A percentile compares a stretch with the other conserved stretches of the same genome.
phyloP scores from a whole-genome alignment of 2,797 vertebrate genomes.

The Coracias cyanogaster region DNA sequence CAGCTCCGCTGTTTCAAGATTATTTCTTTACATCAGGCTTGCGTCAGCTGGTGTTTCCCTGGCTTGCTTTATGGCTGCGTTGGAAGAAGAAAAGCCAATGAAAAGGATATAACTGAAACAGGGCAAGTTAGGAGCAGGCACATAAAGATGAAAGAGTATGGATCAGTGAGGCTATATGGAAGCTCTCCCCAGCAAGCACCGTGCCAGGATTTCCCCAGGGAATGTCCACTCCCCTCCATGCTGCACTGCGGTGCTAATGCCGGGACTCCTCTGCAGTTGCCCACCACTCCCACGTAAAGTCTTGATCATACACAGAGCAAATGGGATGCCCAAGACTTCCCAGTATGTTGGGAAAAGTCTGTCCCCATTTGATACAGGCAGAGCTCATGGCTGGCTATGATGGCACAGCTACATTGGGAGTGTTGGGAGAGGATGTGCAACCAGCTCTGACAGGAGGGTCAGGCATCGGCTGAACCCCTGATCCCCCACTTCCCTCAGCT shows the following conservation, averaged over 20 bases:
- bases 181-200: neutral
- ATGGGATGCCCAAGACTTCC: neutral
- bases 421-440: neutral
- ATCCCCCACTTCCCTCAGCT: neutral
- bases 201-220: constrained; percentile 7
- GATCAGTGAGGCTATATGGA: constrained; percentile 7
- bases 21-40: constrained; percentile 17
- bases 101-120: constrained; percentile 43
- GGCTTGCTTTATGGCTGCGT: constrained; percentile 27
- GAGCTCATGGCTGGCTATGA: neutral
- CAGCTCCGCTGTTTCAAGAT: neutral
- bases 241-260: neutral
- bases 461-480: neutral
- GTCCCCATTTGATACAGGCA: neutral
- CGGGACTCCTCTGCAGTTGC: neutral
- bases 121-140: constrained; percentile 9
- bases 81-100: constrained; percentile 52
- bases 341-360: neutral
- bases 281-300: neutral
- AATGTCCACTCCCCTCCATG: neutral
- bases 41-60: constrained; percentile 11
- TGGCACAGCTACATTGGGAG: accelerated
- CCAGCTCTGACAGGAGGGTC: neutral
- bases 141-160: constrained; percentile 45
- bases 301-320: neutral